phyloP scores from a whole-genome alignment of 2,797 vertebrate genomes.

The Brachyalestes nurse region DNA sequence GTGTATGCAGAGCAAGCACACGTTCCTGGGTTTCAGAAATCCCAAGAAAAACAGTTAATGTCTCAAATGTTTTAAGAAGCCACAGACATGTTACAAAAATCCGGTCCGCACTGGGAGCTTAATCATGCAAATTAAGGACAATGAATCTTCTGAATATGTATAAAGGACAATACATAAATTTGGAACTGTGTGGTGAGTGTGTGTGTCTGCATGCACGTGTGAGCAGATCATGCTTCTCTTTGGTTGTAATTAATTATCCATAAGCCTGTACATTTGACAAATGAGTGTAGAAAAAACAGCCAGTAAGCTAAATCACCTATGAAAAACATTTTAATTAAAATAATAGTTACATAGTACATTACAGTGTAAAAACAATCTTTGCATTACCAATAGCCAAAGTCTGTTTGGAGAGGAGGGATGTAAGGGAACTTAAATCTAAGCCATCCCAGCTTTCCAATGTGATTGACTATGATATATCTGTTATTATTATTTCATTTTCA shows the following conservation, averaged over 20 bases:
- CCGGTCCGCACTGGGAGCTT: neutral
- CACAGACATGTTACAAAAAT: conserved; percentile 40
- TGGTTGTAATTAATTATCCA: neutral
- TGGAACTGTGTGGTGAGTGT: neutral
- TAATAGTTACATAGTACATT: no score
- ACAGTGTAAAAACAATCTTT: no score
- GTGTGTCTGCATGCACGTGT: conserved; percentile 24
- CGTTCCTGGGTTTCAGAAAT: conserved; percentile 13
- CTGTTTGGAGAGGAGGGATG: no score
- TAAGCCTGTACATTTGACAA: neutral
- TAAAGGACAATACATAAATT: conserved; percentile 4
- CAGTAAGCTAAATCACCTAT: no score
- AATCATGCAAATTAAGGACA: conserved; percentile 34
- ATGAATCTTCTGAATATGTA: conserved; percentile 36
- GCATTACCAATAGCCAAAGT: no score
- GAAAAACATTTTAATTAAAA: no score
- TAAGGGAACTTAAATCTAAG: no score
- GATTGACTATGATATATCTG: no score
- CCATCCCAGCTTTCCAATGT: no score
- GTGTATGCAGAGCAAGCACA: neutral
- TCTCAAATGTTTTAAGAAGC: conserved; percentile 4
- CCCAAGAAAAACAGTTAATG: neutral
- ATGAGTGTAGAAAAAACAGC: neutral
- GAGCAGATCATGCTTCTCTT: neutral
- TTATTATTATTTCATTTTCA: no score